Percentiles rank a stretch among this genome's conserved stretches.
Evolutionary conservation across 2,113 vertebrate species (phyloP).

Genomic region (Sinocyclocheilus maitianheensis): DNA sequence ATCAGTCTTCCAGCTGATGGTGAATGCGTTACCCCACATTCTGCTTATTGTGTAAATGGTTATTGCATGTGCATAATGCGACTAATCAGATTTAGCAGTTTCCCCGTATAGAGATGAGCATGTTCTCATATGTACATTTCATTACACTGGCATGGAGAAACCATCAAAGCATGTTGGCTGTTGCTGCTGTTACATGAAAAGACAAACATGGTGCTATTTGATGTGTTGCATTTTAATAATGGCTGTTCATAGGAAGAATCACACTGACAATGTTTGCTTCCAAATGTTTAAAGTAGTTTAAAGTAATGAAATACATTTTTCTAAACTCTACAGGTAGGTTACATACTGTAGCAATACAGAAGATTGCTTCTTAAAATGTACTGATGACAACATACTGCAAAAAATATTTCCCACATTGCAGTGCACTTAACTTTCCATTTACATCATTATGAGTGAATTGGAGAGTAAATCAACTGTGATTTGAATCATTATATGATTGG

Average conservation of each 20-base stretch:
- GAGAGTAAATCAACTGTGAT: background rate
- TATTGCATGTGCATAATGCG: slow-evolving; percentile 2
- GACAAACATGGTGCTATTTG: background rate
- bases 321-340: background rate
- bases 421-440: background rate
- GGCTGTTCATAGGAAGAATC: background rate
- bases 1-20: slow-evolving; percentile 13
- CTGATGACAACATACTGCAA: background rate
- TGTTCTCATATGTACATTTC: slow-evolving; percentile 4
- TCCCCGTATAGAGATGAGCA: slow-evolving; percentile 5
- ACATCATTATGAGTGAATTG: background rate
- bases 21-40: background rate
- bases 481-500: background rate
- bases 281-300: background rate
- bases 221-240: background rate
- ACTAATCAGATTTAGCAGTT: slow-evolving; percentile 30
- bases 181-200: background rate
- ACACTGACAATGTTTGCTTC: background rate
- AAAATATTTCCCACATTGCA: background rate
- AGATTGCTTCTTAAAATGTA: background rate
- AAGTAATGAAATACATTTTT: background rate
- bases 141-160: slow-evolving; percentile 13
- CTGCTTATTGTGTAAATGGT: slow-evolving; percentile 18
- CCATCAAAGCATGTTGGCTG: background rate
- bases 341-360: background rate